These are phyloP conservation scores for Hydrochoerus hydrochaeris DNA, from an alignment of 2,113 vertebrate species.

Conservation along the genomic window DNA sequence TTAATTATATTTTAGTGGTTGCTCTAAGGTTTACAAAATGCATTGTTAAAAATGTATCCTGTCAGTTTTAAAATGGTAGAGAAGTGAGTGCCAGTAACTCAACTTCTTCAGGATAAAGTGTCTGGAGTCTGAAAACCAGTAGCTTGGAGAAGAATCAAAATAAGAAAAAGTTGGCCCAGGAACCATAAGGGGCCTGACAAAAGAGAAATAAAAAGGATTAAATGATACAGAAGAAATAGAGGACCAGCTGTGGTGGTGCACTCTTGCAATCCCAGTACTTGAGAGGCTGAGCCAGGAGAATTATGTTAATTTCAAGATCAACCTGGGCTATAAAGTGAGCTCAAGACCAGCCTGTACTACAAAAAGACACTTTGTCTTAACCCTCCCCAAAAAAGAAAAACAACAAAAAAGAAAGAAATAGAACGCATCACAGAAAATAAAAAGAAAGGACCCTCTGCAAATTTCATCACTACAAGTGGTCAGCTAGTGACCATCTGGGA, in stretches of 20 bases:
- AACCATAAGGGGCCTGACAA: neutral
- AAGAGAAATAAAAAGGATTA: neutral
- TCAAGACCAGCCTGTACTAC: too few relatives aligned
- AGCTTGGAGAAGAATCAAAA: neutral
- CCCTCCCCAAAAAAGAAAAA: neutral
- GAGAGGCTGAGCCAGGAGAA: too few relatives aligned
- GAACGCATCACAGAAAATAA: neutral
- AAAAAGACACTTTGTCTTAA: too few relatives aligned
- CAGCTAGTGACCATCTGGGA: neutral
- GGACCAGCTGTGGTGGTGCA: too few relatives aligned
- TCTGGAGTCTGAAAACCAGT: neutral
- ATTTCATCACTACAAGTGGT: neutral
- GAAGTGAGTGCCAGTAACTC: neutral
- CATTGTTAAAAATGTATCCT: neutral
- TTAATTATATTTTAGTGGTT: neutral
- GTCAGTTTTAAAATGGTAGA: neutral
- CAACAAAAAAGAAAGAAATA: neutral
- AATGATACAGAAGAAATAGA: neutral
- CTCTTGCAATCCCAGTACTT: too few relatives aligned
- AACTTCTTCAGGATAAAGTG: neutral
- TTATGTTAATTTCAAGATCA: too few relatives aligned
- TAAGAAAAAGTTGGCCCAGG: neutral
- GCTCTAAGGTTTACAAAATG: neutral
- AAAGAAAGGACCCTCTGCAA: neutral
- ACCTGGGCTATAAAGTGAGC: too few relatives aligned